phyloP scores from a whole-genome alignment of 2,888 invertebrate genomes.

The Pristionchus japonicus region DNA sequence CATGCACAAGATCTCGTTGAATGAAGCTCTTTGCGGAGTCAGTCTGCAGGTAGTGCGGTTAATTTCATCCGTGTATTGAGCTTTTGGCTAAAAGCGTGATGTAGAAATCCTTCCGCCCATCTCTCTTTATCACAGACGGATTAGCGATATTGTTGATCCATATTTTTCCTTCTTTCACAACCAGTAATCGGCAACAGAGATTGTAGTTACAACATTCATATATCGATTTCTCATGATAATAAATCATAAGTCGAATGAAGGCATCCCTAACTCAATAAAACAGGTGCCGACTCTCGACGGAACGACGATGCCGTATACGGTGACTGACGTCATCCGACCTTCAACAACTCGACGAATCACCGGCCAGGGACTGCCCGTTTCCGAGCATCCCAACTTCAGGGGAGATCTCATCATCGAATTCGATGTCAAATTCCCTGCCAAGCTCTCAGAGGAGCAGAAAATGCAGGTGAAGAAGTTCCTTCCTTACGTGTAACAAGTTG shows the following conservation, averaged over 20 bases:
- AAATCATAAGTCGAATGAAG: neutral
- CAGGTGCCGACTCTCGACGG: constrained; percentile 77
- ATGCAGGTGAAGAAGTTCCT: constrained; percentile 51
- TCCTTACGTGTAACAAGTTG: too few species aligned
- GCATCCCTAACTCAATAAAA: neutral
- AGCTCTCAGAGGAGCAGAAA: constrained; percentile 57
- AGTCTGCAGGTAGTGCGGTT: constrained; percentile 48
- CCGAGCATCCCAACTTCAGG: constrained; percentile 76
- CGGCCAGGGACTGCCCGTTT: constrained; percentile 77
- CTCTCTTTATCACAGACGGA: neutral
- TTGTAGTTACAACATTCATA: neutral
- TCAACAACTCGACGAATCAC: constrained; percentile 75
- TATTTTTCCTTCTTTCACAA: too few species aligned
- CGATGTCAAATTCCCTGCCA: constrained; percentile 77
- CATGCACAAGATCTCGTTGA: constrained; percentile 54
- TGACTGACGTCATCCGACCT: constrained; percentile 77
- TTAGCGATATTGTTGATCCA: neutral
- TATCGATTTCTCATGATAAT: too few species aligned
- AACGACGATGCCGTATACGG: constrained; percentile 74
- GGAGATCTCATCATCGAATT: constrained; percentile 79
- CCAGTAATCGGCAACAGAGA: too few species aligned
- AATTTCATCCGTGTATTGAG: too few species aligned
- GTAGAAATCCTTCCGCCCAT: too few species aligned
- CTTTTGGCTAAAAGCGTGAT: too few species aligned
- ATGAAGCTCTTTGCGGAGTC: constrained; percentile 67